Conservation (phyloP, 1,140 invertebrate species). For the Plodia interpunctella region DNA sequence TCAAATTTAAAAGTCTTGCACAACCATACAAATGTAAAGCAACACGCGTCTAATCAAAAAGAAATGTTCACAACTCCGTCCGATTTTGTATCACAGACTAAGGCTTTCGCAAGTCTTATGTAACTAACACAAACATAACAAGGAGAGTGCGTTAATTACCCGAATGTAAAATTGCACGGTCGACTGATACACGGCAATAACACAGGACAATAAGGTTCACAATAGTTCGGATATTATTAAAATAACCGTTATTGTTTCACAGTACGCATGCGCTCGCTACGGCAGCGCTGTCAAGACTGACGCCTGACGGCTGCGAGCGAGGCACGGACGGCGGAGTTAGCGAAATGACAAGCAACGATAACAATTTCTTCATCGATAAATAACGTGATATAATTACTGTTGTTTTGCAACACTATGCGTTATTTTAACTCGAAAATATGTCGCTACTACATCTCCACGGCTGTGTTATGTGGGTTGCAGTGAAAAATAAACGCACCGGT, state of each 20-base stretch:
- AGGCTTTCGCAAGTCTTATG: conserved; percentile 20
- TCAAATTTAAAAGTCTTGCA: conserved; percentile 2
- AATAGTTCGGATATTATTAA: conserved; percentile 25
- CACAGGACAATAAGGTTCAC: conserved; percentile 26
- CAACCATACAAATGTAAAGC: background rate
- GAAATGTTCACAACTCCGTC: conserved; percentile 5
- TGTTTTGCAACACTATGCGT: conserved; percentile 2
- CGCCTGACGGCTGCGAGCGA: background rate
- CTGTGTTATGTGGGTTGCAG: conserved; percentile 1
- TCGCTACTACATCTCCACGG: background rate
- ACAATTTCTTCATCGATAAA: conserved; percentile 38
- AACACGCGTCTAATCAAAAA: conserved; percentile 1
- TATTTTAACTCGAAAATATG: conserved; percentile 6
- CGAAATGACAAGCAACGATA: conserved; percentile 23
- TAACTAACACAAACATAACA: conserved; percentile 23
- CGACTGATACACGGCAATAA: conserved; percentile 23
- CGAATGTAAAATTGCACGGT: conserved; percentile 22
- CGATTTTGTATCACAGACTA: background rate
- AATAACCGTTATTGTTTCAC: conserved; percentile 25
- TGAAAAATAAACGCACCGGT: conserved; percentile 3
- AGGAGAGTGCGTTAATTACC: conserved; percentile 23
- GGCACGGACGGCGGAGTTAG: conserved; percentile 6
- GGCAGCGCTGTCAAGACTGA: conserved; percentile 28
- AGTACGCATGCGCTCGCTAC: conserved; percentile 25
- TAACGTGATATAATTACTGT: conserved; percentile 25